Evolutionary conservation across 2,113 vertebrate species (phyloP), one percentile per base, ranked within the genome.

Genomic region (Pontoporia blainvillei): DNA sequence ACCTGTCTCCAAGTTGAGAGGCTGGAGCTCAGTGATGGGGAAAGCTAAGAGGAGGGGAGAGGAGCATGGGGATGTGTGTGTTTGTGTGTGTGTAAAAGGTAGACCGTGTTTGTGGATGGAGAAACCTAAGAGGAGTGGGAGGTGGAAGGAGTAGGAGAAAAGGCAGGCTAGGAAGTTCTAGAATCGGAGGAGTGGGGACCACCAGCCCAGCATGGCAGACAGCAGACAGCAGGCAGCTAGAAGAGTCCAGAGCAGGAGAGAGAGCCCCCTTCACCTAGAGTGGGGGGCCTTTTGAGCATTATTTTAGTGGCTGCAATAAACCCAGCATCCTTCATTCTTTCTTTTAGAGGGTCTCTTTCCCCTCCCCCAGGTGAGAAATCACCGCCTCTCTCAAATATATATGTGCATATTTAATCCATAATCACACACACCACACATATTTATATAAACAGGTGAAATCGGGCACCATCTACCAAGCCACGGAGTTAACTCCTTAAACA

Each of bases 1-100:
- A 87, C 57, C 94, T 86, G 94, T 93, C 90, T 93, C 79, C 72
- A 97, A 98, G 94, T 98, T 98, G 93, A 95, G 90, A 67, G 95
- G 94, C 95, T 66, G 67, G 93, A 97, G 86, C 90, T 89, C 54
- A 25, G 82, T 46, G 76, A 92, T 92, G 90, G 90, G 95, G 75
- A 94, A 39, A 15, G 69, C 75, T 87, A 52, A 69, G 82, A 73
- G 91, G 89, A 72, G 11, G 90, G 93, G 93, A 49, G 10, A 57
- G 39, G 13, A 44, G 62, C 8, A 6, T 52, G 66, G 27, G 84
- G 14, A 31, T 39, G 23, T 88, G 44, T 57, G 86, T 82, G 71
- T 54, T 1, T 20, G 88, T 67, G 62, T 34, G 93, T 49, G 52
- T 49, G 44, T 54, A 9, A 21, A 75, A 90, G 67, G 34, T 10